Base-by-base conservation (phyloP, 2,113 vertebrate genomes). In the Phylloscopus trochilus region DNA sequence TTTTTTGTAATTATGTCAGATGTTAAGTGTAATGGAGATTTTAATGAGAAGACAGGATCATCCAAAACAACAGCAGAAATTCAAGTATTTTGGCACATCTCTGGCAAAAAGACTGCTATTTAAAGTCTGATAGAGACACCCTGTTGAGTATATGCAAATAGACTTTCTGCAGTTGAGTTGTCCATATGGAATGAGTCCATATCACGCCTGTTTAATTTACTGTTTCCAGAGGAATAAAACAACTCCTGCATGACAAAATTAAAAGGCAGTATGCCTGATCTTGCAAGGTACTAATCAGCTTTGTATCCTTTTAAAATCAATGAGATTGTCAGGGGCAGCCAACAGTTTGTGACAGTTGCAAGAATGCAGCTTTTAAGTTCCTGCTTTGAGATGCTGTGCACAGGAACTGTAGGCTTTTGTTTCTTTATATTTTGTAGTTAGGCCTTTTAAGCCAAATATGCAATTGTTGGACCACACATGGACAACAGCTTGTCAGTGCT, bases 201-300 rank as follows among this genome's bases (percentile, higher is more conserved):
- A 92, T 81, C 69, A 58, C 0, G 4, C 43, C 53, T 79, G 64
- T 49, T 47, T 77, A 92, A 95, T 80, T 93, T 74, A 86, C 60
- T 53, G 44, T 58, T 92, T 96, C 60, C 30, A 44, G 41, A 68
- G 85, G 62, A 69, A 90, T 64, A 87, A 87, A 88, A 41, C 41
- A 70, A 27, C 70, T 89, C 30, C 67, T 44, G 73, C 68, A 83
- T 63, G 66, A 87, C 22, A 94, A 92, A 93, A 93, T 72, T 94
- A 87, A 95, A 93, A 89, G 67, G 43, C 86, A 92, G 70, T 59
- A 37, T 68, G 72, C 43, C 79, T 83, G 64, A 95, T 93, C 63
- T 95, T 90, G 58, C 82, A 91, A 87, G 63, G 60, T 85, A 70
- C 63, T 96, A 87, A 96, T 89, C 87, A 91, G 63, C 63, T 91